Conservation (phyloP, 2,797 vertebrate species). For the Emydoidea blandingii region DNA sequence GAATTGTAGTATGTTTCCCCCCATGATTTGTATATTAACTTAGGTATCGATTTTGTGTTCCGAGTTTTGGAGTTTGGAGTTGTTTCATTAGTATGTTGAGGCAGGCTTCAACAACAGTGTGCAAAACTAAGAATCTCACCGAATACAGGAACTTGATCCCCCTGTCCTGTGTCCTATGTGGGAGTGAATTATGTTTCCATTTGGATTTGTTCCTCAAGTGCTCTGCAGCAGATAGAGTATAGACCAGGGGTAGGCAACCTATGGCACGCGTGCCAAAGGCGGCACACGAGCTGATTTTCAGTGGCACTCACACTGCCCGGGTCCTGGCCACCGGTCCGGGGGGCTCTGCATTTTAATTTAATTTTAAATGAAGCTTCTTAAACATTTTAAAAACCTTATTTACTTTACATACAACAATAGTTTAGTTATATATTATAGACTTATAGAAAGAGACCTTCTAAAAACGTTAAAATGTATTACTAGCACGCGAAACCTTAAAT, state of each 20-base stretch:
- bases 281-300: no score
- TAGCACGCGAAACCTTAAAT: no score
- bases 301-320: no score
- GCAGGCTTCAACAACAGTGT: slow-evolving; percentile 35
- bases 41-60: slow-evolving; percentile 35
- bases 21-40: slow-evolving; percentile 3
- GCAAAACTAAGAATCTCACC: slow-evolving; percentile 22
- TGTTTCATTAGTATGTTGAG: slow-evolving; percentile 18
- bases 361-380: no score
- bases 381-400: no score
- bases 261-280: no score
- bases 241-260: background rate
- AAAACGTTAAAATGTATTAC: no score
- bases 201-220: background rate
- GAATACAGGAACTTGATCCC: background rate
- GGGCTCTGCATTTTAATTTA: no score
- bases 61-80: slow-evolving; percentile 27
- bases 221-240: slow-evolving; percentile 9
- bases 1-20: background rate
- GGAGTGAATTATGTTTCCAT: background rate
- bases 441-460: no score
- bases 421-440: no score
- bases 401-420: no score
- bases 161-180: background rate
- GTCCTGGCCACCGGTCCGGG: no score